Evolutionary conservation across 2,113 vertebrate genomes (phyloP).

Genomic region (Prunella fulvescens): DNA sequence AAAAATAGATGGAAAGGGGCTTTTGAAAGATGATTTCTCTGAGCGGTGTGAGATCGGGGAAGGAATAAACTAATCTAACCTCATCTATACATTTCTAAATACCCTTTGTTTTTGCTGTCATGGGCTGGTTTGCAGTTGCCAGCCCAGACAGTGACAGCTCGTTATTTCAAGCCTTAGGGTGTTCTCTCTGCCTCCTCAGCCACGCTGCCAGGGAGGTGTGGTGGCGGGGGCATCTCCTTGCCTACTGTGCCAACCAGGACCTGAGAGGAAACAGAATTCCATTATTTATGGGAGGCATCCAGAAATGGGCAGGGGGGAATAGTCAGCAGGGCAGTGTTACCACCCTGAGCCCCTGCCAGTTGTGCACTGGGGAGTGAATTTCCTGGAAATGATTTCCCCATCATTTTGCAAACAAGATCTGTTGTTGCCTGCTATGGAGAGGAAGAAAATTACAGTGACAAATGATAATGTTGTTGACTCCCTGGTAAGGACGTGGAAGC

Average conservation of each 20-base stretch:
- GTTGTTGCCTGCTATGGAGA: neutral
- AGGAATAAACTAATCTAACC: neutral
- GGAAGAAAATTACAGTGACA: slow-evolving; percentile 25
- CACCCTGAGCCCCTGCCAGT: neutral
- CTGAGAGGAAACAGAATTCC: neutral
- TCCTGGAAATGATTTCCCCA: neutral
- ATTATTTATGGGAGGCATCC: neutral
- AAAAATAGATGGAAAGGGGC: too few species aligned
- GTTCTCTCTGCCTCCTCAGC: neutral
- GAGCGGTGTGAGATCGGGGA: neutral
- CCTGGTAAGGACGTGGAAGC: neutral
- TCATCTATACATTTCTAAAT: neutral
- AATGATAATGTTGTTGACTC: slow-evolving; percentile 5
- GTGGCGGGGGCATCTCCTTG: neutral
- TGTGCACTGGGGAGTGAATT: neutral
- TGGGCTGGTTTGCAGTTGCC: neutral
- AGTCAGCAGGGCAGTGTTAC: neutral
- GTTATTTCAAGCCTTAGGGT: neutral
- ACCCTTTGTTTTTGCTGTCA: neutral
- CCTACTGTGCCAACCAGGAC: neutral
- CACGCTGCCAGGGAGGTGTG: neutral
- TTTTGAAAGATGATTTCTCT: neutral
- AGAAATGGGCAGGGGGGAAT: neutral
- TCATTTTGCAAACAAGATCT: neutral
- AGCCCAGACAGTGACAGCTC: neutral